A percentile compares a stretch with the other conserved stretches of the same genome.
These are phyloP conservation scores for Hydropsyche betteni DNA, from an alignment of 2,888 invertebrate species.

Conservation along the genomic window DNA sequence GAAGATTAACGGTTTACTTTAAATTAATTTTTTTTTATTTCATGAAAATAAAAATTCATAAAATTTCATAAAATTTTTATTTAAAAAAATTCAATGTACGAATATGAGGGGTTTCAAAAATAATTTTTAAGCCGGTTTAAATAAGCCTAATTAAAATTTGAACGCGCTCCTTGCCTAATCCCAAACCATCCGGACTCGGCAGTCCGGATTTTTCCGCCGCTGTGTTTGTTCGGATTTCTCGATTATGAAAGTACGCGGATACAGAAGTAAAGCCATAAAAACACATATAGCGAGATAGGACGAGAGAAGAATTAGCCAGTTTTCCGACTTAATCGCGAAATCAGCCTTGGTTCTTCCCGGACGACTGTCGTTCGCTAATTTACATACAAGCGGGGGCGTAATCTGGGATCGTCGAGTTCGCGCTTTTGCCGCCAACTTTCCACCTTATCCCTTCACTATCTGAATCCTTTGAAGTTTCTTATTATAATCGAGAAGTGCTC, in stretches of 20 bases:
- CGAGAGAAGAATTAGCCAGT: background rate
- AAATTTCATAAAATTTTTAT: too few relatives aligned
- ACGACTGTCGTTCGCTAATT: conserved; percentile 11
- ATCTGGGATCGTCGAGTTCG: conserved; percentile 32
- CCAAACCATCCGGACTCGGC: background rate
- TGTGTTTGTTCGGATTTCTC: background rate
- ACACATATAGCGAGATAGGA: too few relatives aligned
- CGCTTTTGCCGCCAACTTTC: conserved; percentile 21
- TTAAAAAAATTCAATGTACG: too few relatives aligned
- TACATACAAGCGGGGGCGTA: conserved; percentile 31
- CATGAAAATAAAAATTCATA: too few relatives aligned
- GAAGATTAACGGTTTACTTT: too few relatives aligned
- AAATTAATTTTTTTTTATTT: too few relatives aligned
- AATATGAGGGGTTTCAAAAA: background rate
- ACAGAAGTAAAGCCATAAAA: too few relatives aligned
- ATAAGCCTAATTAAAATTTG: conserved; percentile 14
- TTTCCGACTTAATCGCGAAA: conserved; percentile 10
- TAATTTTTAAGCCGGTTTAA: background rate
- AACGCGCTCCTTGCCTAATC: background rate
- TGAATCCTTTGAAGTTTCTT: too few relatives aligned
- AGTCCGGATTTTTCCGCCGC: background rate
- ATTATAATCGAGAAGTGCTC: too few relatives aligned
- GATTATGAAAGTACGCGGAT: background rate
- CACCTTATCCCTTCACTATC: background rate
- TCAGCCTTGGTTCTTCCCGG: background rate